Percentiles rank a stretch among this genome's conserved stretches.
Conservation (phyloP, 2,888 invertebrate species). For the Sinotaia quadrata region DNA sequence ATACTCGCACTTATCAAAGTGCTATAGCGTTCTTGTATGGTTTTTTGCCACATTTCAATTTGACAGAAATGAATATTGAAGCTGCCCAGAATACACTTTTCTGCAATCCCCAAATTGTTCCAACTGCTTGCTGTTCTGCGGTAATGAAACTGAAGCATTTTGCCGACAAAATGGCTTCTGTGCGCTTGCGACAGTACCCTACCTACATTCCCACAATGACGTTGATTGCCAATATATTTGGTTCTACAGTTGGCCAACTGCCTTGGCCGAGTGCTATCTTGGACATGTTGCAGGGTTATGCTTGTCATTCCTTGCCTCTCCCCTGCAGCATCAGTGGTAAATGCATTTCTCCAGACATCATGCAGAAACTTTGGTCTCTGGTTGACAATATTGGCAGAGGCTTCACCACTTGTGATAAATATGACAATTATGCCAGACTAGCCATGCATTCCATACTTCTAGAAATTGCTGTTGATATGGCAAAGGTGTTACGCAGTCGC, state of each 20-base stretch:
- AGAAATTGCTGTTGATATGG: slow-evolving; percentile 77
- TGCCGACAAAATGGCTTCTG: slow-evolving; percentile 6
- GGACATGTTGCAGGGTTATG: slow-evolving; percentile 87
- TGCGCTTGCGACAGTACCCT: not conserved
- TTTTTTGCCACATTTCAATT: slow-evolving; percentile 80
- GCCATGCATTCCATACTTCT: slow-evolving; percentile 87
- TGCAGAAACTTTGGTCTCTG: slow-evolving; percentile 52
- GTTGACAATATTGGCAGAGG: slow-evolving; percentile 47
- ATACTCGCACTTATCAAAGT: slow-evolving; percentile 92
- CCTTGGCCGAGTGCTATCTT: slow-evolving; percentile 79
- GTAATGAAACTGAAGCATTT: slow-evolving; percentile 76
- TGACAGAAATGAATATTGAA: slow-evolving; percentile 78
- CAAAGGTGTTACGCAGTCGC: slow-evolving; percentile 31
- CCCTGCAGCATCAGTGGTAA: slow-evolving; percentile 79
- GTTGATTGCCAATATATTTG: slow-evolving; percentile 25
- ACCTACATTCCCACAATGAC: not conserved
- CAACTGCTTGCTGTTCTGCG: slow-evolving; percentile 61
- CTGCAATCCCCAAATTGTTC: slow-evolving; percentile 67
- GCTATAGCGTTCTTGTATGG: slow-evolving; percentile 85
- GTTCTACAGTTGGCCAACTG: slow-evolving; percentile 62
- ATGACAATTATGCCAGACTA: slow-evolving; percentile 78
- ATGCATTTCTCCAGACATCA: slow-evolving; percentile 48
- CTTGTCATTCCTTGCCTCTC: slow-evolving; percentile 86
- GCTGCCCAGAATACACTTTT: slow-evolving; percentile 44
- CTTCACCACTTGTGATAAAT: slow-evolving; percentile 28